Evolutionary conservation across 2,888 invertebrate genomes (phyloP).

Genomic region (Linhomoeus sp.): DNA sequence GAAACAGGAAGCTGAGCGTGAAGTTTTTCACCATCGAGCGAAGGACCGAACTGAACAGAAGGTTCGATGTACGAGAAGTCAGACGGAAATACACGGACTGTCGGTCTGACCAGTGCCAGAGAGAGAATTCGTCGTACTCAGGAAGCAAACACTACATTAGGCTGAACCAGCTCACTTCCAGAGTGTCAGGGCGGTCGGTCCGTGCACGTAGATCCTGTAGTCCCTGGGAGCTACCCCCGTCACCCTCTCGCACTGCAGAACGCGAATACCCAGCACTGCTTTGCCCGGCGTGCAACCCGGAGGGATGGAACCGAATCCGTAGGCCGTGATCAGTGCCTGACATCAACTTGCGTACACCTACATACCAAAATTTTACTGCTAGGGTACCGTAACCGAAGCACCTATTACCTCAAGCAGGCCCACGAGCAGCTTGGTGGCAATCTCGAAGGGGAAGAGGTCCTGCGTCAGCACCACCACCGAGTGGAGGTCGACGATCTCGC

Average conservation of each 20-base stretch:
- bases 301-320: neutral
- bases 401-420: slow-evolving; percentile 6
- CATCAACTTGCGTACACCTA: too few species aligned
- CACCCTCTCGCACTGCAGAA: slow-evolving; percentile 1
- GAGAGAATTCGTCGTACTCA: too few species aligned
- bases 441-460: slow-evolving; percentile 7
- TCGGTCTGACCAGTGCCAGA: too few species aligned
- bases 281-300: slow-evolving; percentile 8
- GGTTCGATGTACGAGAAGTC: neutral
- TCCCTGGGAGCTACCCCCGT: slow-evolving; percentile 3
- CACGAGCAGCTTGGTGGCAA: slow-evolving; percentile 3
- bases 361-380: neutral
- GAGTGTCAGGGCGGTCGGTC: neutral
- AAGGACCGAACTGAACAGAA: slow-evolving; percentile 5
- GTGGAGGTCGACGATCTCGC: slow-evolving; percentile 3
- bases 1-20: slow-evolving; percentile 7
- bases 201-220: neutral
- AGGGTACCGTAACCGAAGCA: neutral
- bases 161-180: neutral
- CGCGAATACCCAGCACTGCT: slow-evolving; percentile 4
- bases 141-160: too few species aligned
- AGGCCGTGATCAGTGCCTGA: neutral
- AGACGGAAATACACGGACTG: neutral
- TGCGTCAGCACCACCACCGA: slow-evolving; percentile 7
- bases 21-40: slow-evolving; percentile 7